Conservation (phyloP, 2,888 invertebrate genomes). For the Sicus ferrugineus region DNA sequence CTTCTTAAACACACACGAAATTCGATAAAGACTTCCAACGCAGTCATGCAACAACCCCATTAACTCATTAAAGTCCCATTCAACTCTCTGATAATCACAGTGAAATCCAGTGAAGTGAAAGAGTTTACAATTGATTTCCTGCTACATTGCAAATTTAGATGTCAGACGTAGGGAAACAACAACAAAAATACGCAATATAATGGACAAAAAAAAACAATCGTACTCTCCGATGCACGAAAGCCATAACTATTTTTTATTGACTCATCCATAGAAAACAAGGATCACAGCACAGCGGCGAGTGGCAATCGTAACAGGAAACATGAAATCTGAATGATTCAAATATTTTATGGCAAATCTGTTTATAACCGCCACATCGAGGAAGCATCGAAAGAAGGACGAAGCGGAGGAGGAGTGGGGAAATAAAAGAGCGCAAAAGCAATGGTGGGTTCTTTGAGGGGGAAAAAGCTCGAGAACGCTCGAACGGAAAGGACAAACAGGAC, state of each 20-base stretch:
- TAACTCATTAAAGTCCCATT: constrained; percentile 1
- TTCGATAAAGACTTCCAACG: background rate
- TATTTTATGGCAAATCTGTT: constrained; percentile 29
- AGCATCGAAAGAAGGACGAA: background rate
- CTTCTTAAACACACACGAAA: no score
- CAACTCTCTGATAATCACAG: background rate
- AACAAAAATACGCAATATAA: background rate
- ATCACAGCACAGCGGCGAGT: background rate
- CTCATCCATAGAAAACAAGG: background rate
- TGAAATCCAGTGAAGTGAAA: constrained; percentile 2
- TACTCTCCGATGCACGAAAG: background rate
- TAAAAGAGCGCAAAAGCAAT: no score
- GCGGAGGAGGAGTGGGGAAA: no score
- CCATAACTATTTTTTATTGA: constrained; percentile 22
- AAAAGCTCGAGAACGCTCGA: background rate
- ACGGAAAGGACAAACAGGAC: background rate
- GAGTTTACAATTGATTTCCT: constrained; percentile 1
- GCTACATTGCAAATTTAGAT: background rate
- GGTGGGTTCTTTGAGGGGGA: no score
- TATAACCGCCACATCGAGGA: background rate
- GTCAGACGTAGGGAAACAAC: background rate
- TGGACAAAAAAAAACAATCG: background rate
- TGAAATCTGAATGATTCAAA: constrained; percentile 24
- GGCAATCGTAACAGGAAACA: background rate
- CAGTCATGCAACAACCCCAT: background rate